Evolutionary conservation across 2,797 vertebrate genomes (phyloP).

Genomic region (Trachops cirrhosus): DNA sequence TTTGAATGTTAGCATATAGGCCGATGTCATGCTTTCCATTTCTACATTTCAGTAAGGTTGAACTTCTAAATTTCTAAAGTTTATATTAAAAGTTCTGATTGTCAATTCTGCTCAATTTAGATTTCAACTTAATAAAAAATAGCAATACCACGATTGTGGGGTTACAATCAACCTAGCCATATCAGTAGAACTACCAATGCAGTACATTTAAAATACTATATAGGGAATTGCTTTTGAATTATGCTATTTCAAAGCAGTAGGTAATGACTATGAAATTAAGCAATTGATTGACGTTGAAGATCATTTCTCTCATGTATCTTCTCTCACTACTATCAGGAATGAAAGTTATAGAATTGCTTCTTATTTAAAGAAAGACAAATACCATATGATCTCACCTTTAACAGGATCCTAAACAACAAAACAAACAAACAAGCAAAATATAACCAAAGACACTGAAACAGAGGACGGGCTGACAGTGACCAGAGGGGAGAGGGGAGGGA

Average conservation of each 20-base stretch:
- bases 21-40: neutral
- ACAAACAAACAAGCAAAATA: too few relatives aligned
- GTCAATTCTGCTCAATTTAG: neutral
- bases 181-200: constrained; percentile 1
- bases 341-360: neutral
- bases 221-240: neutral
- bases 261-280: neutral
- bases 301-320: neutral
- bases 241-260: constrained; percentile 21
- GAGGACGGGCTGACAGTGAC: too few relatives aligned
- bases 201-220: constrained; percentile 16
- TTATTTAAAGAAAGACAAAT: neutral
- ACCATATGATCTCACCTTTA: too few relatives aligned
- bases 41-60: neutral
- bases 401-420: too few relatives aligned
- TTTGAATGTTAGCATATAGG: neutral
- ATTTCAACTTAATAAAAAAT: neutral
- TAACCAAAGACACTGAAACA: too few relatives aligned
- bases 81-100: neutral
- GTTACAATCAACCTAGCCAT: neutral
- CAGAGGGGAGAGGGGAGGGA: too few relatives aligned
- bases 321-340: neutral
- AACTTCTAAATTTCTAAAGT: neutral
- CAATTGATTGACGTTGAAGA: neutral
- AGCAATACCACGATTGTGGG: neutral